phyloP scores from a whole-genome alignment of 37 sponge, comb jelly and placozoan species.

The Eunapius fragilis region DNA sequence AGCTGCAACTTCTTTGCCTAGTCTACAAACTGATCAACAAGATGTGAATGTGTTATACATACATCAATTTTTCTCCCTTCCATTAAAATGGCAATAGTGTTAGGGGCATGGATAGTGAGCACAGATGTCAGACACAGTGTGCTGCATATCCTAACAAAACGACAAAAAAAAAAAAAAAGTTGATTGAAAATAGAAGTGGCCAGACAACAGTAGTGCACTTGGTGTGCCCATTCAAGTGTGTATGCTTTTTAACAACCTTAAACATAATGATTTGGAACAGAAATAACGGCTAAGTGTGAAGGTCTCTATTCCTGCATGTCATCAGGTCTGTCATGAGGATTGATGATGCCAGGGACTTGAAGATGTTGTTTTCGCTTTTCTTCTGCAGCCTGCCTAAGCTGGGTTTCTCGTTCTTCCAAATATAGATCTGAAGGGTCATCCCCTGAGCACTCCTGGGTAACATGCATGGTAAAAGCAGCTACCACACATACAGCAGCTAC shows the following conservation, averaged over 20 bases:
- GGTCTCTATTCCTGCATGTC: constrained; percentile 80
- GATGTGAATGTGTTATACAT: not conserved
- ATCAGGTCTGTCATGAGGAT: constrained; percentile 97
- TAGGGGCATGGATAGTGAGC: too few relatives aligned
- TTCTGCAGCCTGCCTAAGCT: constrained; percentile 81
- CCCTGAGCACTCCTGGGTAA: constrained; percentile 79
- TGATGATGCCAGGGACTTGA: constrained; percentile 94
- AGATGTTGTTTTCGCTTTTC: constrained; percentile 83
- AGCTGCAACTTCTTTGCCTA: not conserved
- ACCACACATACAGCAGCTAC: not conserved
- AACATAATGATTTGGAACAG: constrained; percentile 5
- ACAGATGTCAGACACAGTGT: not conserved
- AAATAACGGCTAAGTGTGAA: not conserved
- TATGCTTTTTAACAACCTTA: not conserved
- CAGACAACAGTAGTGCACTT: not conserved
- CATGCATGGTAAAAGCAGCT: not conserved
- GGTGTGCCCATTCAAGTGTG: not conserved
- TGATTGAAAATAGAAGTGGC: constrained; percentile 1
- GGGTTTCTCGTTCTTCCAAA: constrained; percentile 89
- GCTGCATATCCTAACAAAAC: not conserved
- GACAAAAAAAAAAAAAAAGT: not conserved
- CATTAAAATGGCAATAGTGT: too few relatives aligned
- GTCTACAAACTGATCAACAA: not conserved
- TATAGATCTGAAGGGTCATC: constrained; percentile 84
- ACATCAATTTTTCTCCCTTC: not conserved